phyloP scores from a whole-genome alignment of 2,113 vertebrate genomes.

The Lampris incognitus region DNA sequence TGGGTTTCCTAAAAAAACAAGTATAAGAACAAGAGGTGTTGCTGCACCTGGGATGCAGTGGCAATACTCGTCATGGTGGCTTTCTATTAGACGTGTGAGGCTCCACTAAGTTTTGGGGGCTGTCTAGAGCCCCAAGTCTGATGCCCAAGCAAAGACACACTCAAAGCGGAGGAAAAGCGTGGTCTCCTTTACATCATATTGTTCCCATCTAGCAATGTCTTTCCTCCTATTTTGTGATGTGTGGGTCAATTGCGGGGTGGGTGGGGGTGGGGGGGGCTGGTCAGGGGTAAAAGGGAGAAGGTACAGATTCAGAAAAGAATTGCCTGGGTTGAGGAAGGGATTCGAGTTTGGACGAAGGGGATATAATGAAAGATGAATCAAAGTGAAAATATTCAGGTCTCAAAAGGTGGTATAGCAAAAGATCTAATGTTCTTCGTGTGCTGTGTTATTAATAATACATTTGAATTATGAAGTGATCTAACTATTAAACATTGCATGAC shows the following conservation, averaged over 20 bases:
- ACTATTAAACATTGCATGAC: slow-evolving; percentile 60
- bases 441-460: slow-evolving; percentile 80
- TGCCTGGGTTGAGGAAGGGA: slow-evolving; percentile 1
- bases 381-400: slow-evolving; percentile 46
- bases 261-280: not conserved
- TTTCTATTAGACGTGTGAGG: slow-evolving; percentile 3
- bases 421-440: slow-evolving; percentile 78
- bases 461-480: slow-evolving; percentile 78
- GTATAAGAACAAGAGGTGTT: not conserved
- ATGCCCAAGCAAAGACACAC: not conserved
- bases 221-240: not conserved
- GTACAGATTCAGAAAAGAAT: not conserved
- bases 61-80: slow-evolving; percentile 9
- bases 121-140: slow-evolving; percentile 10
- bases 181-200: not conserved
- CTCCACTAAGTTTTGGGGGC: slow-evolving; percentile 7
- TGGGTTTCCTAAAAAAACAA: slow-evolving; percentile 26
- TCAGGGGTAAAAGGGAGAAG: not conserved
- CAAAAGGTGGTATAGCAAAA: slow-evolving; percentile 72
- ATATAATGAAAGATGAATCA: slow-evolving; percentile 26
- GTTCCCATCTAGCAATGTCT: not conserved
- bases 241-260: slow-evolving; percentile 1
- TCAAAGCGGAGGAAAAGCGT: not conserved
- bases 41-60: not conserved
- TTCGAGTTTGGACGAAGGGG: slow-evolving; percentile 10